A percentile compares a stretch with the other conserved stretches of the same genome.
Conservation (phyloP, 1,140 invertebrate species). For the Cryptotermes secundus region DNA sequence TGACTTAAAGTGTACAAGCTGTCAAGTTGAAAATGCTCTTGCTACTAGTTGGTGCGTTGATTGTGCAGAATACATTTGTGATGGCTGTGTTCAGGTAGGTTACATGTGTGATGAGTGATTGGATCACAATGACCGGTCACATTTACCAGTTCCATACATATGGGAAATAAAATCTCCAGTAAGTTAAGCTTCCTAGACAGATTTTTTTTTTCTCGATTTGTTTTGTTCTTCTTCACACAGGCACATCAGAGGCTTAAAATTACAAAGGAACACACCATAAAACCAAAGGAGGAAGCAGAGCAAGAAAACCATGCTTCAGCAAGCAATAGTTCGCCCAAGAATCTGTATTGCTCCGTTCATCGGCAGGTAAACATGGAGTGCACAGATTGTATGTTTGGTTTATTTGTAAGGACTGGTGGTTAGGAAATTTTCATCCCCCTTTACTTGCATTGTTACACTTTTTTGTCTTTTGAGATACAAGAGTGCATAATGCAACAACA, state of each 20-base stretch:
- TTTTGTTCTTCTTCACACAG: constrained; percentile 39
- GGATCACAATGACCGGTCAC: no score
- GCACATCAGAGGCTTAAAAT: constrained; percentile 78
- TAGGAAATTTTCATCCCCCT: background rate
- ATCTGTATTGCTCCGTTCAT: constrained; percentile 73
- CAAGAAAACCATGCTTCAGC: constrained; percentile 55
- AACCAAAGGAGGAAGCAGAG: constrained; percentile 75
- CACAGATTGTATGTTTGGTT: background rate
- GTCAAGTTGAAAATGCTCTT: constrained; percentile 70
- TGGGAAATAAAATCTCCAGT: no score
- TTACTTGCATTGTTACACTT: background rate
- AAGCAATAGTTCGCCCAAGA: constrained; percentile 53
- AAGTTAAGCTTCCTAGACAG: no score
- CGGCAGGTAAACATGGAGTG: constrained; percentile 54
- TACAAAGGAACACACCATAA: constrained; percentile 90
- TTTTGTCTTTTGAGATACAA: no score
- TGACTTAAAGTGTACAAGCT: constrained; percentile 78
- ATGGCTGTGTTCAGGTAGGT: constrained; percentile 76
- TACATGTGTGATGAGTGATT: no score
- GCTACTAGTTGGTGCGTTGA: constrained; percentile 85
- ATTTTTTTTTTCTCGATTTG: no score
- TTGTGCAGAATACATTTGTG: constrained; percentile 88
- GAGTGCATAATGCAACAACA: no score
- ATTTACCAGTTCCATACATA: no score
- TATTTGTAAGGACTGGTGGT: background rate